Conservation (phyloP, 1,140 invertebrate genomes). For the Sarcophaga bullata region DNA sequence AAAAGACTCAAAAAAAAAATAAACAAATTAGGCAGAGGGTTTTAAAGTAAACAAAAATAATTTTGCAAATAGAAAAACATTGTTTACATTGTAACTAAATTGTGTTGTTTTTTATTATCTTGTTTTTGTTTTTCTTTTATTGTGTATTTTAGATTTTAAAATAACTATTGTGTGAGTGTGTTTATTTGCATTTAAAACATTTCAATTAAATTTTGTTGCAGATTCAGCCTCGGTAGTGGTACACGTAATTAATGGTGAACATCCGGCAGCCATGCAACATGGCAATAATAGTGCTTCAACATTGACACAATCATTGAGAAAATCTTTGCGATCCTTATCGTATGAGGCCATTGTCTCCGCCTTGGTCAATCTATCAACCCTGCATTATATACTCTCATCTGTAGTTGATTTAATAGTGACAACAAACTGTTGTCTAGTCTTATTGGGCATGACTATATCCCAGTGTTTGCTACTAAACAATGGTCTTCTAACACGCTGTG, state of each 20-base stretch:
- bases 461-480: neutral
- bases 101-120: too few species aligned
- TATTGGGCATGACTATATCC: constrained; percentile 11
- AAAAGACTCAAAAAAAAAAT: too few species aligned
- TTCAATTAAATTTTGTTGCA: constrained; percentile 49
- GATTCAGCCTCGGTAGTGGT: constrained; percentile 75
- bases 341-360: neutral
- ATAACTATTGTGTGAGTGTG: too few species aligned
- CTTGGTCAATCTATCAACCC: constrained; percentile 21
- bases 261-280: constrained; percentile 80
- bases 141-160: too few species aligned
- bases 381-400: constrained; percentile 4
- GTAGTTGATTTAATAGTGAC: constrained; percentile 30
- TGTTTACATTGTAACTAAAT: too few species aligned
- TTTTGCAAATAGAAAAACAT: too few species aligned
- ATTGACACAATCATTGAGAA: constrained; percentile 34
- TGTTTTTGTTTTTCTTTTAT: too few species aligned
- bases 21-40: too few species aligned
- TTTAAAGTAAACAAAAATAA: too few species aligned
- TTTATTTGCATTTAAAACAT: too few species aligned
- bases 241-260: constrained; percentile 76
- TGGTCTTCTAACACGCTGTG: neutral
- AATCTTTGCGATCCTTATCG: constrained; percentile 7
- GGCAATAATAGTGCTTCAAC: constrained; percentile 67
- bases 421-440: constrained; percentile 31